Percentiles rank a stretch among this genome's conserved stretches.
Evolutionary conservation across 2,888 invertebrate genomes (phyloP).

Genomic region (Galerucella pusilla): DNA sequence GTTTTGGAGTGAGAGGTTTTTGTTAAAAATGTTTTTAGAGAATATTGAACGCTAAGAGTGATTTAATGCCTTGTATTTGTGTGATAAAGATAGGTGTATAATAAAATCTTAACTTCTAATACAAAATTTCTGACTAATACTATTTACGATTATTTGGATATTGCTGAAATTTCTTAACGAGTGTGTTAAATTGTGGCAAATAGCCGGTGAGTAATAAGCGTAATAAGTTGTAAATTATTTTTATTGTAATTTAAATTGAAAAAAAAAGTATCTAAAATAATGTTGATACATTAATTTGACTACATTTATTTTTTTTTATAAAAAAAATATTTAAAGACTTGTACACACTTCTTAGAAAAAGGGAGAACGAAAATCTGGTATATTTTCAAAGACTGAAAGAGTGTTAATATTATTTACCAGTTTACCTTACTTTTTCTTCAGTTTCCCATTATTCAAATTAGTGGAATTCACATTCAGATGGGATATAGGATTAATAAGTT

Average conservation of each 20-base stretch:
- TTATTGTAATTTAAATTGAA: constrained; percentile 5
- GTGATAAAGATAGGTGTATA: neutral
- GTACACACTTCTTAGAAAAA: too few relatives aligned
- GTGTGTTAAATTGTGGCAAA: neutral
- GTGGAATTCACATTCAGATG: too few relatives aligned
- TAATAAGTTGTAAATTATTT: constrained; percentile 1
- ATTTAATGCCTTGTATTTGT: neutral
- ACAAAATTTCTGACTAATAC: neutral
- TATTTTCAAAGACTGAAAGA: too few relatives aligned
- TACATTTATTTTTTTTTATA: constrained; percentile 10
- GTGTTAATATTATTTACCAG: too few relatives aligned
- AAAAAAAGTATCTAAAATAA: neutral
- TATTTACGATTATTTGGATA: constrained; percentile 19
- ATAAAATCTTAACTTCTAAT: neutral
- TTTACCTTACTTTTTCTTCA: too few relatives aligned
- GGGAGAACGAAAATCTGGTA: neutral
- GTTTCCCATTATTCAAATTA: too few relatives aligned
- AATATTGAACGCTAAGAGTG: neutral
- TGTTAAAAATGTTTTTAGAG: too few relatives aligned
- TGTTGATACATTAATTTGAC: constrained; percentile 8
- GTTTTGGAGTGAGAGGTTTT: too few relatives aligned
- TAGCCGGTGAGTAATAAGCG: neutral
- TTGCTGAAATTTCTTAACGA: constrained; percentile 18
- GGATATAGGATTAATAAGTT: too few relatives aligned
- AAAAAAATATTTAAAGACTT: too few relatives aligned